Conservation (phyloP, 2,797 vertebrate species). For the Picus viridis region DNA sequence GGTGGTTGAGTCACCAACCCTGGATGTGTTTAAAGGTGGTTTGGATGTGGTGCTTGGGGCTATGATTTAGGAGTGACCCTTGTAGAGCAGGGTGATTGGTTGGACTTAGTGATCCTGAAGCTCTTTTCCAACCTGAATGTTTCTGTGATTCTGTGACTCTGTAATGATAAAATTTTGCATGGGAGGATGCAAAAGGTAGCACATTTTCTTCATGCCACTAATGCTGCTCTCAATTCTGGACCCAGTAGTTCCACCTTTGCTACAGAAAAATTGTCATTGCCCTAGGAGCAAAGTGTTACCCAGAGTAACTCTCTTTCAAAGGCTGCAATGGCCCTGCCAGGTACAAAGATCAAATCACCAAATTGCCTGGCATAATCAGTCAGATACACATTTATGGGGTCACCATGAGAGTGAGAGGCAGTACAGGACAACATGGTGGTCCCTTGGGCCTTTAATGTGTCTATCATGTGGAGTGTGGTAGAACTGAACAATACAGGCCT, state of each 20-base stretch:
- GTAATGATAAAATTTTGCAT: background rate
- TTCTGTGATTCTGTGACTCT: too few species aligned
- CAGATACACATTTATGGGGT: fast-evolving
- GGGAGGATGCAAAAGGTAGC: background rate
- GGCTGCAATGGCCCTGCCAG: background rate
- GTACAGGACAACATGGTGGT: background rate
- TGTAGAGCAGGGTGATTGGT: too few species aligned
- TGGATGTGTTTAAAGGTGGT: too few species aligned
- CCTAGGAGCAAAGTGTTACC: background rate
- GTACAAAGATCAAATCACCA: background rate
- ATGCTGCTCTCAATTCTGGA: background rate
- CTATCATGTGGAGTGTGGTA: conserved; percentile 10
- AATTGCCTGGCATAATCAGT: background rate
- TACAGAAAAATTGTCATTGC: background rate
- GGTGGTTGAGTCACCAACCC: too few species aligned
- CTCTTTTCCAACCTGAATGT: too few species aligned
- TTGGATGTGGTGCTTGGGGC: too few species aligned
- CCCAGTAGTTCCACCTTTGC: background rate
- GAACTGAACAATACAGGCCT: conserved; percentile 49
- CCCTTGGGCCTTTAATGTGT: conserved; percentile 11
- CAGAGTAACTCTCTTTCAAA: background rate
- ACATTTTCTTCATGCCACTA: background rate
- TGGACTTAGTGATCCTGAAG: too few species aligned
- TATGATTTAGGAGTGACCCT: too few species aligned
- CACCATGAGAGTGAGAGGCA: background rate